Percentiles rank a stretch among this genome's conserved stretches.
phyloP scores from a whole-genome alignment of 2,888 invertebrate species.

The Parasteatoda lunata region DNA sequence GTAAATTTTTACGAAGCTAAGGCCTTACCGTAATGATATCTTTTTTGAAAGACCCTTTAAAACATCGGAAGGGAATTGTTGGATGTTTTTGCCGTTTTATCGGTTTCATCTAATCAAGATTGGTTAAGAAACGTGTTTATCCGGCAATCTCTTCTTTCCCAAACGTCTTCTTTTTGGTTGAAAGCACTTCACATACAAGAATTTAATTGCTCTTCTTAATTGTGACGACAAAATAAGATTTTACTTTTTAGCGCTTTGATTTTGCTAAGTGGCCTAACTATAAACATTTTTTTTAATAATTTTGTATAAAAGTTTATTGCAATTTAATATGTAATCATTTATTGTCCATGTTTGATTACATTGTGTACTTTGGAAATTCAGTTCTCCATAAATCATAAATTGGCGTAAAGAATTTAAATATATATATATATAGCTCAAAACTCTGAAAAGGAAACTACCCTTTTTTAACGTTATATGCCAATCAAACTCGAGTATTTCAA shows the following conservation, averaged over 20 bases:
- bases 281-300: no score
- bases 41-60: constrained; percentile 60
- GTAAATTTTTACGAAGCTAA: constrained; percentile 65
- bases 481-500: no score
- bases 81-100: constrained; percentile 64
- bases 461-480: no score
- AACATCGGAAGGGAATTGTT: constrained; percentile 42
- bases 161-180: not conserved
- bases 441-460: no score
- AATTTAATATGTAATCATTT: no score
- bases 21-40: constrained; percentile 59
- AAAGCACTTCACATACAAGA: constrained; percentile 15
- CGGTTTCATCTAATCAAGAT: constrained; percentile 64
- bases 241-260: constrained; percentile 20
- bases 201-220: constrained; percentile 55
- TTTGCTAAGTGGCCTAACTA: constrained; percentile 14
- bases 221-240: not conserved
- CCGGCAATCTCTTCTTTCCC: constrained; percentile 25
- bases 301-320: no score
- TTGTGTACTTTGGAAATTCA: no score
- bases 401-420: no score
- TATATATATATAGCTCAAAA: no score
- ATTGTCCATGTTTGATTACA: no score
- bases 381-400: no score
- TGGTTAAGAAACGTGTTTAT: constrained; percentile 59